These are phyloP conservation scores for Dinoponera quadriceps DNA, from an alignment of 1,140 invertebrate species.

Conservation along the genomic window DNA sequence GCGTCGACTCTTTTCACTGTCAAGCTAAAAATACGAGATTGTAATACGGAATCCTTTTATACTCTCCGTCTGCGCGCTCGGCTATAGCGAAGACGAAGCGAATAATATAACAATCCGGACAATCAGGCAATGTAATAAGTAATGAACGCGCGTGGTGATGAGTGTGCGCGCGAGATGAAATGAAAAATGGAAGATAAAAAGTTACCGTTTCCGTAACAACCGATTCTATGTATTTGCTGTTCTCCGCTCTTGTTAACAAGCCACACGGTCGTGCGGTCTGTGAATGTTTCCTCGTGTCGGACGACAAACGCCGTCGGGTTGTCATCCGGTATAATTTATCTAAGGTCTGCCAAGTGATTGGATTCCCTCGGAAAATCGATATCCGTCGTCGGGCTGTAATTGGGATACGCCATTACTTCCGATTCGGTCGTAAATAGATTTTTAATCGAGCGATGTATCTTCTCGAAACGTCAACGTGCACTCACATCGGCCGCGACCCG, in stretches of 20 bases:
- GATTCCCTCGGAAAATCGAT: slow-evolving; percentile 24
- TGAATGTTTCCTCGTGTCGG: background rate
- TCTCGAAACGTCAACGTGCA: slow-evolving; percentile 20
- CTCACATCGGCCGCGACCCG: background rate
- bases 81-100: background rate
- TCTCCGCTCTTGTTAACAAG: background rate
- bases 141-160: background rate
- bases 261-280: background rate
- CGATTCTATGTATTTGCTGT: background rate
- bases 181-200: background rate
- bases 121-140: background rate
- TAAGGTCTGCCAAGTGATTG: slow-evolving; percentile 30
- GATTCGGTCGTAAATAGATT: slow-evolving; percentile 58
- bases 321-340: slow-evolving; percentile 47
- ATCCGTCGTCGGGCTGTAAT: slow-evolving; percentile 28
- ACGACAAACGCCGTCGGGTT: slow-evolving; percentile 34
- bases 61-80: slow-evolving; percentile 20
- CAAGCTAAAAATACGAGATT: slow-evolving; percentile 20
- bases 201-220: background rate
- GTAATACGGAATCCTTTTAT: slow-evolving; percentile 21
- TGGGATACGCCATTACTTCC: slow-evolving; percentile 40
- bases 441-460: slow-evolving; percentile 59
- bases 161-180: too few relatives aligned
- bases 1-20: slow-evolving; percentile 33
- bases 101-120: slow-evolving; percentile 27